Percentiles rank a stretch among this genome's conserved stretches.
Conservation (phyloP, 37 sponge, comb jelly and placozoan genomes). For the Chondrilla cf. caribensis region DNA sequence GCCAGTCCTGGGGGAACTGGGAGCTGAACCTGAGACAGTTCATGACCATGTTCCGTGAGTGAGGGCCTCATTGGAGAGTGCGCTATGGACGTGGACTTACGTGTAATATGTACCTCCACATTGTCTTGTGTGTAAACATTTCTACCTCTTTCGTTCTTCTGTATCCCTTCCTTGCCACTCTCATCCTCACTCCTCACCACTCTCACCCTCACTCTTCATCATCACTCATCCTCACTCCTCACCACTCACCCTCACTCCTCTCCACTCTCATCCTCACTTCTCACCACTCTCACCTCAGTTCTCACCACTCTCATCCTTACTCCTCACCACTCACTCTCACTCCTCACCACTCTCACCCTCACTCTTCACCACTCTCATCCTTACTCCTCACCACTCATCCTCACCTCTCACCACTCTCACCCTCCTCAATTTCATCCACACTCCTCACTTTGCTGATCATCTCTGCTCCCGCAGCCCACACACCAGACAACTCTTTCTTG, state of each 20-base stretch:
- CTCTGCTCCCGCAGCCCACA: slow-evolving; percentile 38
- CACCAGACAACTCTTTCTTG: slow-evolving; percentile 85
- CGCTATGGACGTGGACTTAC: too few species aligned
- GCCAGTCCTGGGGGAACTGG: slow-evolving; percentile 68
- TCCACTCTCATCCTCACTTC: too few species aligned
- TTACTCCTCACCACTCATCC: neutral
- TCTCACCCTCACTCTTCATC: too few species aligned
- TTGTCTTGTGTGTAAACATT: too few species aligned
- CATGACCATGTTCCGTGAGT: slow-evolving; percentile 73
- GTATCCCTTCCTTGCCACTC: too few species aligned
- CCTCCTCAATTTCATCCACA: neutral
- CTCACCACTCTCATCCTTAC: neutral
- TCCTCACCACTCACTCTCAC: neutral
- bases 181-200: too few species aligned
- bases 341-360: neutral
- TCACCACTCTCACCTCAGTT: too few species aligned
- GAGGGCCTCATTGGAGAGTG: too few species aligned
- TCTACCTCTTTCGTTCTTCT: neutral
- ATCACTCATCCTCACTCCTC: too few species aligned
- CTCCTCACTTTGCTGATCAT: neutral
- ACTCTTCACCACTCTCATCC: neutral
- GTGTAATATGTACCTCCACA: too few species aligned
- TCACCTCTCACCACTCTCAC: neutral
- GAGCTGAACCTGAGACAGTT: slow-evolving; percentile 62
- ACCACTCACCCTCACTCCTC: too few species aligned